These are phyloP conservation scores for Squalus acanthias DNA, from an alignment of 2,797 vertebrate genomes.

Conservation along the genomic window DNA sequence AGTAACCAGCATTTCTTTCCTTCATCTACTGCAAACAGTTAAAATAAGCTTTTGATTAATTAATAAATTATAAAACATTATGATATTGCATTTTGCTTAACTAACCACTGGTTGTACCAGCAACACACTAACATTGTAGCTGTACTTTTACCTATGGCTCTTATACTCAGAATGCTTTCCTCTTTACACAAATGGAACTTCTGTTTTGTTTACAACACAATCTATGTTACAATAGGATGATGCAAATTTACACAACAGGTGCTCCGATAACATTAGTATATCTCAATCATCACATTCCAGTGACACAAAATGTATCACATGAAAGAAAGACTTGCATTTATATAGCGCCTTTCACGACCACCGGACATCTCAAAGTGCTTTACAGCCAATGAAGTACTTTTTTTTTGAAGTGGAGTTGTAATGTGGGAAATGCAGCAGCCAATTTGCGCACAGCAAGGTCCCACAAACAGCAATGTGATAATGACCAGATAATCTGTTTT, in stretches of 20 bases:
- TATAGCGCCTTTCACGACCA: no score
- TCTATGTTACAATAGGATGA: slow-evolving; percentile 29
- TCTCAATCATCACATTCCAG: not conserved
- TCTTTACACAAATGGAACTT: not conserved
- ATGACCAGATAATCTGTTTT: no score
- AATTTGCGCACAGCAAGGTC: no score
- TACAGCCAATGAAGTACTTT: no score
- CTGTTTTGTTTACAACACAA: slow-evolving; percentile 36
- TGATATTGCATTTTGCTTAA: no score
- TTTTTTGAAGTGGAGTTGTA: no score
- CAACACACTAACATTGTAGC: not conserved
- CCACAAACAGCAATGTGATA: no score
- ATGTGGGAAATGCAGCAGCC: no score
- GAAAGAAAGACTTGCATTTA: no score
- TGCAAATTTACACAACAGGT: slow-evolving; percentile 28
- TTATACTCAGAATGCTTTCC: not conserved
- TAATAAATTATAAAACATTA: not conserved
- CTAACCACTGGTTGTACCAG: not conserved
- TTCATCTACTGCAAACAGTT: not conserved
- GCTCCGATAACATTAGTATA: slow-evolving; percentile 20
- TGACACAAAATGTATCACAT: slow-evolving; percentile 15
- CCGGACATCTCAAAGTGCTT: no score
- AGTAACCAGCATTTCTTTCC: not conserved
- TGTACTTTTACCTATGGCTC: not conserved
- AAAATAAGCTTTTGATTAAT: not conserved